Percentiles rank a stretch among this genome's conserved stretches.
Conservation (phyloP, 2,113 vertebrate genomes). For the Oryzias woworae region DNA sequence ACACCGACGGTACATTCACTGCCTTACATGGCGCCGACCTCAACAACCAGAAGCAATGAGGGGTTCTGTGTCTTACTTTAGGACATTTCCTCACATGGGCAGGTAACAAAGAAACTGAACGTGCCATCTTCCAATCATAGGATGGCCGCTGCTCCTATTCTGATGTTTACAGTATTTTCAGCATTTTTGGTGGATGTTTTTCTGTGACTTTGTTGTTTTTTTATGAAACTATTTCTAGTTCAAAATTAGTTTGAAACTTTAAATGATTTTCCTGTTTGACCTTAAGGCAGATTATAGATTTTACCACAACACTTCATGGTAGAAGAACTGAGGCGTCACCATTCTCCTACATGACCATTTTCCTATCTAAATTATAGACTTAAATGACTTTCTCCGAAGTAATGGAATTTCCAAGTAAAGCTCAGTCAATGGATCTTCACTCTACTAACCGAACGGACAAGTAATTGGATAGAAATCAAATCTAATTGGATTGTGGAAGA, state of each 20-base stretch:
- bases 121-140: background rate
- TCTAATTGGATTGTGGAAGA: constrained; percentile 71
- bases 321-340: constrained; percentile 32
- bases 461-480: constrained; percentile 74
- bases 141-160: constrained; percentile 67
- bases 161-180: constrained; percentile 63
- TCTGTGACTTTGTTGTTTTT: constrained; percentile 62
- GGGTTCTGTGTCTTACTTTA: no score
- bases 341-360: constrained; percentile 24
- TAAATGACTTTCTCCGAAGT: constrained; percentile 54
- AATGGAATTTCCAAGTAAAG: constrained; percentile 72
- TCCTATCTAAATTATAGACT: constrained; percentile 51
- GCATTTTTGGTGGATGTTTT: constrained; percentile 65
- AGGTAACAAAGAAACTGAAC: no score
- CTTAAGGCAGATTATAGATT: background rate
- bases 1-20: background rate
- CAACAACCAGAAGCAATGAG: no score
- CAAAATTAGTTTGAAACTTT: constrained; percentile 1
- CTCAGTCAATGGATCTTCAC: constrained; percentile 65
- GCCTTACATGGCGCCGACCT: no score
- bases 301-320: constrained; percentile 35
- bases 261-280: constrained; percentile 50
- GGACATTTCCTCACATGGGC: no score
- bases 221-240: constrained; percentile 29
- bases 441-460: constrained; percentile 56